Conservation (phyloP, 2,113 vertebrate genomes). For the Myanophis thanlyinensis region DNA sequence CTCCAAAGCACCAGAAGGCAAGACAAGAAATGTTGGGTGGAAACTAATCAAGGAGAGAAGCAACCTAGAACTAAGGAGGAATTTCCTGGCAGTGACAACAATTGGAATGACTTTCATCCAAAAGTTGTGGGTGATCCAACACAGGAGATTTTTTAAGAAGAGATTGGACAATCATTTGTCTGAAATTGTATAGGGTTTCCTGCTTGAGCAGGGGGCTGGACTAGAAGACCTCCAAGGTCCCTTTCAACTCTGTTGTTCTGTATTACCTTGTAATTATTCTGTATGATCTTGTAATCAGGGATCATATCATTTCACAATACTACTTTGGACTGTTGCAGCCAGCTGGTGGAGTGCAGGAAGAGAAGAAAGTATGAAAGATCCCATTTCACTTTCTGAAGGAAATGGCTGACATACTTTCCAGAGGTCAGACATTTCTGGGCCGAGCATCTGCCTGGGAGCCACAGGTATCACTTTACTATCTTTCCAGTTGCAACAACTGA, state of each 20-base stretch:
- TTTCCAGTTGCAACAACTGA: neutral
- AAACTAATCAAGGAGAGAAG: neutral
- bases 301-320: neutral
- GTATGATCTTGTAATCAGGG: neutral
- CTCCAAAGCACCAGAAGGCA: neutral
- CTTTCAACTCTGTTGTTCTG: neutral
- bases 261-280: neutral
- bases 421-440: neutral
- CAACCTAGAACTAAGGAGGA: neutral
- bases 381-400: neutral
- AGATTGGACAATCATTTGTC: neutral
- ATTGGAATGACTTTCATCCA: neutral
- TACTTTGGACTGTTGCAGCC: neutral
- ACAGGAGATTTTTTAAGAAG: neutral
- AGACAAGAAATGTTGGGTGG: neutral
- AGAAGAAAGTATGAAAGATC: neutral
- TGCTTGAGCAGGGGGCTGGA: neutral
- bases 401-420: neutral
- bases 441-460: neutral
- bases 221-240: neutral
- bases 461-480: neutral
- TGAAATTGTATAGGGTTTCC: neutral
- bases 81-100: neutral
- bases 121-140: neutral
- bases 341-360: neutral